Base-by-base conservation (phyloP, 1,140 invertebrate species). In the Neomicropteryx cornuta region DNA sequence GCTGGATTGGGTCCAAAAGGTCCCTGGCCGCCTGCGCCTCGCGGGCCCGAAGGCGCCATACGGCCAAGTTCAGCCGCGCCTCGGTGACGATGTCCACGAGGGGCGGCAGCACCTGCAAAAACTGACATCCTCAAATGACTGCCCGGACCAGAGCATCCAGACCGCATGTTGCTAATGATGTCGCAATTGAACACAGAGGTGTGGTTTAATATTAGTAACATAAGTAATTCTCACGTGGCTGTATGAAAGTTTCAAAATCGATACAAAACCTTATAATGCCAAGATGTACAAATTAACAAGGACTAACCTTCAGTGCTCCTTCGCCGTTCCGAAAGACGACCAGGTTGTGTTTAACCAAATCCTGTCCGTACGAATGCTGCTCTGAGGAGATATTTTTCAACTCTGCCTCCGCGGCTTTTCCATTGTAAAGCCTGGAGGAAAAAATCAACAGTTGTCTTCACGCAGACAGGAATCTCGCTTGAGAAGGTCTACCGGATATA, bases 241-340 rank as follows among this genome's bases (percentile, higher is more conserved):
- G n/a, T n/a, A n/a, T n/a, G n/a, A n/a, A n/a, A n/a, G n/a, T n/a
- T n/a, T n/a, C n/a, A n/a, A n/a, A n/a, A n/a, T n/a, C n/a, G n/a
- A n/a, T n/a, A n/a, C n/a, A n/a, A n/a, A n/a, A n/a, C n/a, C n/a
- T n/a, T n/a, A n/a, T n/a, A n/a, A n/a, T n/a, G n/a, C n/a, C n/a
- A n/a, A n/a, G n/a, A n/a, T n/a, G n/a, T n/a, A n/a, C n/a, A 33
- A 21, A 18, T 31, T 36, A 3, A 11, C 23, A 19, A 6, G 18
- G 23, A 29, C 24, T 40, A 53, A 72, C 71, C 54, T 84, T 79
- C 20, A 99, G 64, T 3, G 96, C 91, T 8, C 90, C 90, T 62
- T 97, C 92, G 0, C 96, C 96, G 44, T 82, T 83, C 45, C 87
- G 72, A 58, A 99, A 99, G 8, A 99, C 95, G 17, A 97, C 93